Percentiles rank a stretch among this genome's conserved stretches.
These are phyloP conservation scores for Torymus aiolomorphi DNA, from an alignment of 2,888 invertebrate species.

Conservation along the genomic window DNA sequence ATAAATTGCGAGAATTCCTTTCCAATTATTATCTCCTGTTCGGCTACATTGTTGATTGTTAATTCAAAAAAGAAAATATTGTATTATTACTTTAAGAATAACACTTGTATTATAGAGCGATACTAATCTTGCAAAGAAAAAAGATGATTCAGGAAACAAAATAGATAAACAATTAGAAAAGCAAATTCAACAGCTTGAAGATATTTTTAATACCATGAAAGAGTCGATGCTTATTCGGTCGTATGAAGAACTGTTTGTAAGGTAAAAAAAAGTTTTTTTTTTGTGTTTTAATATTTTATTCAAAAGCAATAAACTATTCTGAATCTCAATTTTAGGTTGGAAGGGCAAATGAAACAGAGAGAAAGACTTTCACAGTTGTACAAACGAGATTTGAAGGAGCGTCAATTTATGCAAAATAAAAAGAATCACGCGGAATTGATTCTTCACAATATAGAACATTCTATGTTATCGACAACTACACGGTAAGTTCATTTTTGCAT, in stretches of 20 bases:
- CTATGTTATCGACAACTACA: conserved; percentile 66
- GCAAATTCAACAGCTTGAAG: conserved; percentile 73
- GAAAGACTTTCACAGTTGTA: conserved; percentile 76
- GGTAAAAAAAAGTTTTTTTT: conserved; percentile 67
- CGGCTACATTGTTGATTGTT: too few species aligned
- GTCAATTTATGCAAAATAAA: conserved; percentile 77
- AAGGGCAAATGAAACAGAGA: conserved; percentile 78
- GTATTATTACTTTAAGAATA: too few species aligned
- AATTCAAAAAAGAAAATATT: too few species aligned
- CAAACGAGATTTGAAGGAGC: conserved; percentile 75
- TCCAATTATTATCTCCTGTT: too few species aligned
- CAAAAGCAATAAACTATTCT: conserved; percentile 14
- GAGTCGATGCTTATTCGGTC: conserved; percentile 73
- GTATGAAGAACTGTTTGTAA: conserved; percentile 74
- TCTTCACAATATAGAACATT: conserved; percentile 77
- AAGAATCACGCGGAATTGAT: conserved; percentile 77
- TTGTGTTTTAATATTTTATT: neutral
- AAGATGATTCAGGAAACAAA: neutral
- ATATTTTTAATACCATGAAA: conserved; percentile 73
- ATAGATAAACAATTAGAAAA: conserved; percentile 67
- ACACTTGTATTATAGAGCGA: neutral
- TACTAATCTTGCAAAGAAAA: conserved; percentile 49
- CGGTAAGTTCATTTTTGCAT: conserved; percentile 63
- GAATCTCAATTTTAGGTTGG: conserved; percentile 71
- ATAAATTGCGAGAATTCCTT: too few species aligned